Base-by-base conservation (phyloP, 2,888 invertebrate species). In the Schizaphis graminum region DNA sequence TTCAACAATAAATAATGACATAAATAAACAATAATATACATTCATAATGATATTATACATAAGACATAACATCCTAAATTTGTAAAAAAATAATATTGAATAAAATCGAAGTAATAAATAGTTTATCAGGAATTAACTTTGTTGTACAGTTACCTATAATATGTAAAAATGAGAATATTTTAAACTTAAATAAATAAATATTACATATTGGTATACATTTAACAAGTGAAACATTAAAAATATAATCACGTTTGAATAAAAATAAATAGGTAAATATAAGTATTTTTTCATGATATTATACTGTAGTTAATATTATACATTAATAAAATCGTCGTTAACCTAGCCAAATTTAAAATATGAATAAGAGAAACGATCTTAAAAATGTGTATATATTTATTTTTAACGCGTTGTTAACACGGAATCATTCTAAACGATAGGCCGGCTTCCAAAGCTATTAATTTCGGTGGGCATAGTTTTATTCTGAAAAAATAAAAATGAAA, bases 371-470 rank as follows among this genome's bases (percentile, higher is more conserved):
- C 21, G 2, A 28, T 28, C 28, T 13, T 44, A 21, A 77, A 77
- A 35, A 77, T 77, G 21, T 21, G 35, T 35, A 77, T 77, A 77
- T 77, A 35, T 77, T 77, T 0, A 21, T 77, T 77, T 8, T 77
- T 41, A 21, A 77, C 7, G 77, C 35, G 21, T 35, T 35, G 16
- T 92, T 87, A 87, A 35, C 93, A 94, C 24, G 93, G 93, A 10
- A 61, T 49, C 93, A 94, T 94, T 85, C 93, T 90, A 49, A 94
- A 94, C 8, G 93, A 94, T n/a, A 94, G 41, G 41, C 93, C 93
- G 24, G 93, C 93, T 94, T 94, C 93, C 47, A 94, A 41, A 10
- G 93, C 89, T 61, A 61, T 53, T 41, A 35, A 21, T 86, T 90
- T 94, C 16, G 93, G 93, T 10, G 93, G 93, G 67, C 93, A 94